Conservation (phyloP, 2,113 vertebrate species). For the Anguilla japonica region DNA sequence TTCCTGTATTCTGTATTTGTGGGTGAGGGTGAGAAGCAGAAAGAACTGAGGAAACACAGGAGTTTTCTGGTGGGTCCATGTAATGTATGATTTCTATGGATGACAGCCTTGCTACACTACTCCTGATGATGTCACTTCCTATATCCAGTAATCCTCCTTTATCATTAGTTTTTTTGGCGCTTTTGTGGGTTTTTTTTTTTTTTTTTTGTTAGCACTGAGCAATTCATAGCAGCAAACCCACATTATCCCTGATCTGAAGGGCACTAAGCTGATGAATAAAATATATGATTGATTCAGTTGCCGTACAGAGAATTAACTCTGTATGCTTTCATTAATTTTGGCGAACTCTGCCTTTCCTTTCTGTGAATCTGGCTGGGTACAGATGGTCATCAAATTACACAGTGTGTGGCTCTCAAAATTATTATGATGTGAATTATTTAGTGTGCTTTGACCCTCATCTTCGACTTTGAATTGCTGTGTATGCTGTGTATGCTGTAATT, state of each 20-base stretch:
- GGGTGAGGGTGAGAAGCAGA: too few relatives aligned
- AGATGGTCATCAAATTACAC: not conserved
- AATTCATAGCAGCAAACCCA: not conserved
- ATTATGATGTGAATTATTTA: not conserved
- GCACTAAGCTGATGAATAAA: not conserved
- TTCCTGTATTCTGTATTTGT: too few relatives aligned
- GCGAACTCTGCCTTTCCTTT: not conserved
- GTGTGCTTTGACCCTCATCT: not conserved
- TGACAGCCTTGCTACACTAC: too few relatives aligned
- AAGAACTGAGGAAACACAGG: too few relatives aligned
- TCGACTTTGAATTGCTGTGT: not conserved
- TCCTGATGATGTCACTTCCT: too few relatives aligned
- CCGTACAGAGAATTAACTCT: not conserved
- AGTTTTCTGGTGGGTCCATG: too few relatives aligned
- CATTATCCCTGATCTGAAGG: not conserved
- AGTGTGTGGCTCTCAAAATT: not conserved
- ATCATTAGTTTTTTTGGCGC: too few relatives aligned
- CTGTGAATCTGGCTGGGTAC: not conserved
- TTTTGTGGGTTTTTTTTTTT: too few relatives aligned
- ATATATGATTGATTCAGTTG: not conserved
- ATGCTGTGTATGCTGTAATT: not conserved
- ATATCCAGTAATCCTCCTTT: too few relatives aligned
- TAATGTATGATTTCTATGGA: too few relatives aligned
- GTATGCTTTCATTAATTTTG: not conserved
- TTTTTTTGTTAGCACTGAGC: not conserved